phyloP scores from a whole-genome alignment of 2,797 vertebrate genomes.

The Danio tinwini region DNA sequence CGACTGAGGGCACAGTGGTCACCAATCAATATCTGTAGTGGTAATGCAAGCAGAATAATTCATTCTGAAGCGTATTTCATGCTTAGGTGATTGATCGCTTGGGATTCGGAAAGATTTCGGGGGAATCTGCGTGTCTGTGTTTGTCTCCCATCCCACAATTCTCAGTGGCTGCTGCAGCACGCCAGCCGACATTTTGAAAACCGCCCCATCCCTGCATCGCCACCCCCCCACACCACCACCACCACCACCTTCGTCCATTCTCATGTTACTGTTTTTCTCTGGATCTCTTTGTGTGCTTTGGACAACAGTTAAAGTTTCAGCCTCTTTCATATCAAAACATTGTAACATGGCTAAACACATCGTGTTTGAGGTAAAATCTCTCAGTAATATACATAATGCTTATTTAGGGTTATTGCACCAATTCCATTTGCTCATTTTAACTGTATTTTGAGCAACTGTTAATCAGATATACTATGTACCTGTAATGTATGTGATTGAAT shows the following conservation, averaged over 20 bases:
- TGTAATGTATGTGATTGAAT: conserved; percentile 13
- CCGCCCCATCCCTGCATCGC: conserved; percentile 40
- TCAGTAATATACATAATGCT: conserved; percentile 18
- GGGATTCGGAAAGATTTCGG: conserved; percentile 74
- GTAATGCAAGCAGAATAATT: conserved; percentile 84
- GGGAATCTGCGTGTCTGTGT: conserved; percentile 46
- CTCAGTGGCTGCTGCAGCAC: conserved; percentile 52
- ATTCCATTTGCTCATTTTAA: not conserved
- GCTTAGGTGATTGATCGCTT: conserved; percentile 78
- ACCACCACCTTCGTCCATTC: conserved; percentile 56
- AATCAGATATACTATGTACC: conserved; percentile 7
- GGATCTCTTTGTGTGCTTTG: conserved; percentile 72
- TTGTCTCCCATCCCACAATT: conserved; percentile 50
- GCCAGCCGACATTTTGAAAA: conserved; percentile 63
- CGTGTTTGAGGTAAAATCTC: conserved; percentile 43
- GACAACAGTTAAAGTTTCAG: conserved; percentile 73
- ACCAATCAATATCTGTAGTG: conserved; percentile 83
- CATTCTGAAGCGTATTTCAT: conserved; percentile 80
- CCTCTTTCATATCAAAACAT: conserved; percentile 71
- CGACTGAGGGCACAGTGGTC: conserved; percentile 74
- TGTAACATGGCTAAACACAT: conserved; percentile 63
- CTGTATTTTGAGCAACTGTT: not conserved
- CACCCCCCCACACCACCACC: conserved; percentile 2
- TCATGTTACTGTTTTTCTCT: conserved; percentile 73
- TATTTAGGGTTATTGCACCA: not conserved